Conservation (phyloP, 2,888 invertebrate species). For the Polyommatus iphigenia region DNA sequence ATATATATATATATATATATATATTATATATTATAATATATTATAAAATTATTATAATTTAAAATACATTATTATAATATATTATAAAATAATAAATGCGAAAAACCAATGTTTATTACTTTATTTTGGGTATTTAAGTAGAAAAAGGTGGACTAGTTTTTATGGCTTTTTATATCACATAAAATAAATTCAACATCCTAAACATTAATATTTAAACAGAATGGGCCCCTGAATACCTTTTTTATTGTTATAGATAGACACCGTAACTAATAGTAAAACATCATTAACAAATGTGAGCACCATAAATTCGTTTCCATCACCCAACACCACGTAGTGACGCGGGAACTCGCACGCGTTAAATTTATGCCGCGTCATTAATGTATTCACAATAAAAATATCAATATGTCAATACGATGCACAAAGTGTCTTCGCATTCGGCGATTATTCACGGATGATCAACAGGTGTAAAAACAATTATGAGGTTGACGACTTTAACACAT, state of each 20-base stretch:
- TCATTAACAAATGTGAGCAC: constrained; percentile 1
- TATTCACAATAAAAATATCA: constrained; percentile 36
- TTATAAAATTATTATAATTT: too few relatives aligned
- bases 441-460: constrained; percentile 43
- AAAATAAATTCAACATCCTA: neutral
- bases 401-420: constrained; percentile 31
- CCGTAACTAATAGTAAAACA: constrained; percentile 1
- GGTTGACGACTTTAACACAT: constrained; percentile 65
- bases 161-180: too few relatives aligned
- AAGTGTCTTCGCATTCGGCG: constrained; percentile 34
- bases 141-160: too few relatives aligned
- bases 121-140: too few relatives aligned
- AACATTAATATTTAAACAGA: too few relatives aligned
- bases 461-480: constrained; percentile 46
- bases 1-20: too few relatives aligned
- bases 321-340: neutral
- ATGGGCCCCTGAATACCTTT: neutral
- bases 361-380: constrained; percentile 29
- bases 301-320: constrained; percentile 17
- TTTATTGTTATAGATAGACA: neutral
- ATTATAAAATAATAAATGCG: too few relatives aligned
- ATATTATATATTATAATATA: too few relatives aligned
- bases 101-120: too few relatives aligned
- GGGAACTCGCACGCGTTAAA: constrained; percentile 13
- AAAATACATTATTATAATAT: too few relatives aligned